A percentile compares a stretch with the other conserved stretches of the same genome.
These are phyloP conservation scores for Linepithema humile DNA, from an alignment of 1,140 invertebrate genomes.

Conservation along the genomic window DNA sequence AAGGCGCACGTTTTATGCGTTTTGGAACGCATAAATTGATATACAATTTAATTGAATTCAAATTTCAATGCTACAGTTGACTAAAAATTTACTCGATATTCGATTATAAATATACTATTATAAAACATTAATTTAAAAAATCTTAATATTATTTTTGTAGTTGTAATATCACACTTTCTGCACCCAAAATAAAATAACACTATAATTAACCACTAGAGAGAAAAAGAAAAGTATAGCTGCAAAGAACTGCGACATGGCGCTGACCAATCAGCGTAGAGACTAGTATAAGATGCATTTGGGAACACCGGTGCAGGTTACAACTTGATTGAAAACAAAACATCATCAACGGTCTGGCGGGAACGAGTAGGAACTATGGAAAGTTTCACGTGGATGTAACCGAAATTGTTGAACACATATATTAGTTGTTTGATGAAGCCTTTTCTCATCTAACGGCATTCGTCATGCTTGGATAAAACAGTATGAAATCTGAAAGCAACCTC, in stretches of 20 bases:
- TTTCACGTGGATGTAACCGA: neutral
- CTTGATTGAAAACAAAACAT: neutral
- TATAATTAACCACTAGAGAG: too few relatives aligned
- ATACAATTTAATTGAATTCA: too few relatives aligned
- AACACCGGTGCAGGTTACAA: neutral
- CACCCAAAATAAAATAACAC: too few relatives aligned
- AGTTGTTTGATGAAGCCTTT: neutral
- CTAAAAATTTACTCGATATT: too few relatives aligned
- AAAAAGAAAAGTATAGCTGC: too few relatives aligned
- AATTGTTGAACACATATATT: neutral
- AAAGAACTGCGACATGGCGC: neutral
- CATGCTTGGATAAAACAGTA: neutral
- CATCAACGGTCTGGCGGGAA: constrained; percentile 32
- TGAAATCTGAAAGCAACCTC: neutral
- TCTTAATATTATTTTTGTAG: too few relatives aligned
- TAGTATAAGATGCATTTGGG: neutral
- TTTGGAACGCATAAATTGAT: too few relatives aligned
- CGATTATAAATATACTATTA: too few relatives aligned
- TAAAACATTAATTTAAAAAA: too few relatives aligned
- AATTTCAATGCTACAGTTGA: too few relatives aligned
- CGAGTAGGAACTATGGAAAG: neutral
- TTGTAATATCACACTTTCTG: too few relatives aligned
- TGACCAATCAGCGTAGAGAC: neutral
- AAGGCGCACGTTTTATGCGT: too few relatives aligned
- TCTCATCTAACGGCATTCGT: neutral